Evolutionary conservation across 2,888 invertebrate species (phyloP).

Genomic region (Dryocosmus kuriphilus): DNA sequence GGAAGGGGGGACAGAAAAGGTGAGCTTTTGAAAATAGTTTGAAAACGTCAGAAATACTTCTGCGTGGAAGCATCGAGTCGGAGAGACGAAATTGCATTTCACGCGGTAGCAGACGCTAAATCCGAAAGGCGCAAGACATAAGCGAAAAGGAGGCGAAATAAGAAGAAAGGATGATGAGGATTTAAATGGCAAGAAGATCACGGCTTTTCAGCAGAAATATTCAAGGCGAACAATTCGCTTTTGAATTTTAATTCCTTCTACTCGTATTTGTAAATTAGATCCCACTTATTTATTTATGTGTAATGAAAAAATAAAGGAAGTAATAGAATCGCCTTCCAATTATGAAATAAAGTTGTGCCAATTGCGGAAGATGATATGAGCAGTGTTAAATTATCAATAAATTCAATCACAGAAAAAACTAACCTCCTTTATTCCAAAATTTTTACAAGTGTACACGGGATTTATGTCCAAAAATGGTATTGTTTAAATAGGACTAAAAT

Average conservation of each 20-base stretch:
- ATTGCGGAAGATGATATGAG: too few relatives aligned
- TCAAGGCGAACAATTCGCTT: background rate
- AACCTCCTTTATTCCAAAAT: too few relatives aligned
- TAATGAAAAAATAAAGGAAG: too few relatives aligned
- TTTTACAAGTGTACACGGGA: too few relatives aligned
- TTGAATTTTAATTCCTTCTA: background rate
- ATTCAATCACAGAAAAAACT: too few relatives aligned
- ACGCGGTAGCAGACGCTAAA: conserved; percentile 1
- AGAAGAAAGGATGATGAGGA: background rate
- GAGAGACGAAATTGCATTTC: conserved; percentile 12
- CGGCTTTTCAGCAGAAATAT: background rate
- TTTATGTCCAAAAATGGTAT: too few relatives aligned
- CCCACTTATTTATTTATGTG: too few relatives aligned
- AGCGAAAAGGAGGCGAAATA: background rate
- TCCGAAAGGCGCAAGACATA: conserved; percentile 5
- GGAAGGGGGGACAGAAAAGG: background rate
- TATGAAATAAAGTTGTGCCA: too few relatives aligned
- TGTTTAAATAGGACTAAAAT: too few relatives aligned
- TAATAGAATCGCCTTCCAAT: too few relatives aligned
- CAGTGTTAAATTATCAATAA: too few relatives aligned
- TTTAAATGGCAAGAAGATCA: background rate
- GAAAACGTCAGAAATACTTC: conserved; percentile 64
- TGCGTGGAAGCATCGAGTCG: background rate
- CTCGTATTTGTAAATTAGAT: background rate
- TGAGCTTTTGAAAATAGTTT: conserved; percentile 62